A percentile compares a stretch with the other conserved stretches of the same genome.
phyloP scores from a whole-genome alignment of 2,888 invertebrate species.

The Adineta ricciae region DNA sequence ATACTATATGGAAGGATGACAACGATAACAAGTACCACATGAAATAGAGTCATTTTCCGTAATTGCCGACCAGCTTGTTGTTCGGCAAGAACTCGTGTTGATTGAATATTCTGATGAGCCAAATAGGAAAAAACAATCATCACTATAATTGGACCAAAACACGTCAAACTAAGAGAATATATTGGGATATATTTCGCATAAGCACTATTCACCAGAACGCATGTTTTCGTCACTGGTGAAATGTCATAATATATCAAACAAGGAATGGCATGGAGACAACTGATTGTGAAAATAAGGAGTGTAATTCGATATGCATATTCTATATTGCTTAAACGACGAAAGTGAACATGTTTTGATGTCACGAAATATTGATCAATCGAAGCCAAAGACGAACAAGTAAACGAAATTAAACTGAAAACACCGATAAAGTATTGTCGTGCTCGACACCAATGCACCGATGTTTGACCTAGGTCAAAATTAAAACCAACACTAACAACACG shows the following conservation, averaged over 20 bases:
- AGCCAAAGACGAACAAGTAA: background rate
- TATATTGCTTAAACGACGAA: background rate
- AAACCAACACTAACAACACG: background rate
- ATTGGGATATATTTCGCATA: background rate
- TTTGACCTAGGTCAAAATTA: background rate
- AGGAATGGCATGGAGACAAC: background rate
- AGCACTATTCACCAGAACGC: background rate
- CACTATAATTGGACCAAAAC: background rate
- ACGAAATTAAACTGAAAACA: background rate
- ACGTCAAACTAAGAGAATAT: background rate
- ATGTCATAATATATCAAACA: background rate
- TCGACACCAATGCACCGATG: background rate
- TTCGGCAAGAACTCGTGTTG: background rate
- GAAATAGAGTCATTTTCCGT: background rate
- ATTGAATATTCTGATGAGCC: background rate
- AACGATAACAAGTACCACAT: background rate
- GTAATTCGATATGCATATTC: background rate
- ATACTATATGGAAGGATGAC: background rate
- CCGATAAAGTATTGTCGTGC: background rate
- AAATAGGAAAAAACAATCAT: too few species aligned
- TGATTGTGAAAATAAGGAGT: background rate
- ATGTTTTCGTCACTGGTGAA: background rate
- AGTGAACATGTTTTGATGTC: background rate
- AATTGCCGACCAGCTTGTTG: background rate
- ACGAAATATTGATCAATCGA: background rate